These are phyloP conservation scores for Hirtodrosophila histrioides DNA, from an alignment of 2,888 invertebrate species.

Conservation along the genomic window DNA sequence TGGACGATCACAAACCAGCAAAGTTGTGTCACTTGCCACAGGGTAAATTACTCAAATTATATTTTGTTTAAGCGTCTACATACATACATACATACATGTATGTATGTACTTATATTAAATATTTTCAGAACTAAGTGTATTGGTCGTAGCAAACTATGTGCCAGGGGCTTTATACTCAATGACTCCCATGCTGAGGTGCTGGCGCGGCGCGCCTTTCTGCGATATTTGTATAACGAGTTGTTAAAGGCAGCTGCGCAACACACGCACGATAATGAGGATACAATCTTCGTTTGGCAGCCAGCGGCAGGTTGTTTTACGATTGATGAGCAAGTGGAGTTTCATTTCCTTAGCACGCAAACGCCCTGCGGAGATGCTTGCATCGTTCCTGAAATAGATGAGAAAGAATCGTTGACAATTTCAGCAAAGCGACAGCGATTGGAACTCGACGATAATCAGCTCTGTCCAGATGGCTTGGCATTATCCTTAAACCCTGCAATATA, in stretches of 20 bases:
- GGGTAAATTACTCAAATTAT: slow-evolving; percentile 20
- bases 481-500: slow-evolving; percentile 50
- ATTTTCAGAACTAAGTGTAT: slow-evolving; percentile 95
- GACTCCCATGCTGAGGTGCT: slow-evolving; percentile 97
- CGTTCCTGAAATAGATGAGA: slow-evolving; percentile 82
- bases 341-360: slow-evolving; percentile 93
- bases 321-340: slow-evolving; percentile 88
- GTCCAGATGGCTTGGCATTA: not conserved
- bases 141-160: slow-evolving; percentile 88
- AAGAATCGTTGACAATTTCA: not conserved
- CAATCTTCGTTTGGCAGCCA: slow-evolving; percentile 81
- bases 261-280: slow-evolving; percentile 32
- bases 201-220: slow-evolving; percentile 91
- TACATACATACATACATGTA: not conserved
- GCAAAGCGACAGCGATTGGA: slow-evolving; percentile 53
- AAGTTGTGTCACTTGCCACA: slow-evolving; percentile 89
- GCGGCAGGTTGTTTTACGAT: slow-evolving; percentile 85
- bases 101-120: not conserved
- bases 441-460: slow-evolving; percentile 1
- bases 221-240: slow-evolving; percentile 90
- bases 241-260: slow-evolving; percentile 63
- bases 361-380: slow-evolving; percentile 98
- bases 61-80: too few relatives aligned
- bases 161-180: slow-evolving; percentile 89
- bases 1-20: slow-evolving; percentile 71